Conservation (phyloP, 2,797 vertebrate species). For the Phoxinus dragarum region DNA sequence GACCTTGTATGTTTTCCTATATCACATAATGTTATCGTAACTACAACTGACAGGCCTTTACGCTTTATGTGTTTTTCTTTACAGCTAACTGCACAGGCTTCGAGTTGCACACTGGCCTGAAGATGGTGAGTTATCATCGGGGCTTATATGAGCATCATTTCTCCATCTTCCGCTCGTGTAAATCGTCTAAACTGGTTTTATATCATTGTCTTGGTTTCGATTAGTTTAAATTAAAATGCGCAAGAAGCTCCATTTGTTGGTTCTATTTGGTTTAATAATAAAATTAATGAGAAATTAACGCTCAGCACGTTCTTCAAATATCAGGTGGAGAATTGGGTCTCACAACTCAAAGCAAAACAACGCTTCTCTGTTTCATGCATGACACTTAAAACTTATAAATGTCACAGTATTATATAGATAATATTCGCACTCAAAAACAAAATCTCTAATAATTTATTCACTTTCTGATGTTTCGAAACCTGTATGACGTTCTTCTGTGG, state of each 20-base stretch:
- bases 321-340: conserved; percentile 17
- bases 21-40: background rate
- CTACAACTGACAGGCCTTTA: conserved; percentile 15
- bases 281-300: background rate
- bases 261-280: background rate
- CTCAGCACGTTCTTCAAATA: conserved; percentile 14
- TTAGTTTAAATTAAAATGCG: background rate
- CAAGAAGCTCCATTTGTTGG: background rate
- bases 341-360: conserved; percentile 11
- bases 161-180: background rate
- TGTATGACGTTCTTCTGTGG: background rate
- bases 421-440: background rate
- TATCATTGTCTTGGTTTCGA: background rate
- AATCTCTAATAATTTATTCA: background rate
- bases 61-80: conserved; percentile 47
- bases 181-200: background rate
- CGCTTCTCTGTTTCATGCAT: background rate
- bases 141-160: conserved; percentile 14
- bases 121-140: conserved; percentile 51
- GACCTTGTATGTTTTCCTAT: background rate
- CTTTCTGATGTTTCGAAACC: background rate
- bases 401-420: background rate
- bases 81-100: conserved; percentile 56
- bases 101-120: conserved; percentile 58
- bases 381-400: background rate